Conservation (phyloP, 1,140 invertebrate species). For the Zophobas morio region DNA sequence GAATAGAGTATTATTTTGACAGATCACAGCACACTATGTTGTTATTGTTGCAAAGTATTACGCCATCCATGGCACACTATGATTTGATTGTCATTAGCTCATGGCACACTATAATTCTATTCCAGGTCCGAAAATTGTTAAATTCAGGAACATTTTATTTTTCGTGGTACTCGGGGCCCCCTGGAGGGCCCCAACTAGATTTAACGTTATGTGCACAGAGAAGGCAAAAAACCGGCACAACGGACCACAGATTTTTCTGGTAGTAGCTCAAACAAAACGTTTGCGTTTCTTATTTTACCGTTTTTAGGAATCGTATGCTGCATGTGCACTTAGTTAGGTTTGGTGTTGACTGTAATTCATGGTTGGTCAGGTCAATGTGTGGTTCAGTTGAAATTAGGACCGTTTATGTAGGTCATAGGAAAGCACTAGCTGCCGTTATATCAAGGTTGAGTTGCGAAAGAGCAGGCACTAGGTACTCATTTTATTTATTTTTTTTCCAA, state of each 20-base stretch:
- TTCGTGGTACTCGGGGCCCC: constrained; percentile 76
- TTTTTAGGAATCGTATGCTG: constrained; percentile 89
- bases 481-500: constrained; percentile 18
- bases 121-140: constrained; percentile 84
- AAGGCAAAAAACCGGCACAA: constrained; percentile 80
- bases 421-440: constrained; percentile 93
- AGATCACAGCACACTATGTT: too few species aligned
- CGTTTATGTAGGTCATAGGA: constrained; percentile 93
- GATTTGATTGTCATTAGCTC: too few species aligned
- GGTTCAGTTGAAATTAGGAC: constrained; percentile 96
- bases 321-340: constrained; percentile 93
- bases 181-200: constrained; percentile 74
- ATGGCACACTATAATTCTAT: background rate
- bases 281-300: constrained; percentile 44
- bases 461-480: constrained; percentile 84
- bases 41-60: too few species aligned
- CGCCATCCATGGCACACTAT: too few species aligned
- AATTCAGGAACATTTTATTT: constrained; percentile 99
- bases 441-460: constrained; percentile 97
- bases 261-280: constrained; percentile 62
- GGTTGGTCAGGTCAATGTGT: constrained; percentile 95
- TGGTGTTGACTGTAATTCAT: constrained; percentile 88
- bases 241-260: constrained; percentile 98
- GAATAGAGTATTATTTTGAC: background rate
- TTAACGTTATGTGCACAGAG: constrained; percentile 94